phyloP scores from a whole-genome alignment of 2,888 invertebrate genomes.

The Apamea monoglypha region DNA sequence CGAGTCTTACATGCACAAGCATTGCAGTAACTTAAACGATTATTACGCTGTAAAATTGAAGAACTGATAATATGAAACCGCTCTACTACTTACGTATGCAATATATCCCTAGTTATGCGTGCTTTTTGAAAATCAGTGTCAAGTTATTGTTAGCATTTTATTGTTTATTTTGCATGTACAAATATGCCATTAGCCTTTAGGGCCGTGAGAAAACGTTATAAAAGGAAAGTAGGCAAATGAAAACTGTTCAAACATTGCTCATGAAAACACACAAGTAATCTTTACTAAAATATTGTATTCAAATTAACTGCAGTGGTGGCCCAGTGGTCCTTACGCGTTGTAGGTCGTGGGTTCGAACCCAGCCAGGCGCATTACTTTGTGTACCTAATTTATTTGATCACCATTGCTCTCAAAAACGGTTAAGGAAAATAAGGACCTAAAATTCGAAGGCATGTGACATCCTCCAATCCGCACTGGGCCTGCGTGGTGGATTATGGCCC shows the following conservation, averaged over 20 bases:
- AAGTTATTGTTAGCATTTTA: slow-evolving; percentile 10
- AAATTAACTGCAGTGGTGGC: background rate
- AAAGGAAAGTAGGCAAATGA: background rate
- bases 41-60: slow-evolving; percentile 68
- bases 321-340: background rate
- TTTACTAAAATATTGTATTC: background rate
- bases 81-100: slow-evolving; percentile 6
- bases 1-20: slow-evolving; percentile 56
- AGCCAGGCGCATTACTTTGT: too few species aligned
- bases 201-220: background rate
- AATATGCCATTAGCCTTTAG: background rate
- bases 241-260: background rate
- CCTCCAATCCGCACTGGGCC: too few species aligned
- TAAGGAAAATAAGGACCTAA: too few species aligned
- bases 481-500: too few species aligned
- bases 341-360: too few species aligned
- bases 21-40: slow-evolving; percentile 59
- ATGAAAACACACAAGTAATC: background rate
- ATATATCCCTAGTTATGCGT: background rate
- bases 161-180: background rate
- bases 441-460: too few species aligned
- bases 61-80: slow-evolving; percentile 53
- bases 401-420: too few species aligned
- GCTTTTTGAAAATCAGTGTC: slow-evolving; percentile 11
- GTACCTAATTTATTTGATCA: too few species aligned